phyloP scores from a whole-genome alignment of 2,113 vertebrate genomes.

The Ceyx melanurus region DNA sequence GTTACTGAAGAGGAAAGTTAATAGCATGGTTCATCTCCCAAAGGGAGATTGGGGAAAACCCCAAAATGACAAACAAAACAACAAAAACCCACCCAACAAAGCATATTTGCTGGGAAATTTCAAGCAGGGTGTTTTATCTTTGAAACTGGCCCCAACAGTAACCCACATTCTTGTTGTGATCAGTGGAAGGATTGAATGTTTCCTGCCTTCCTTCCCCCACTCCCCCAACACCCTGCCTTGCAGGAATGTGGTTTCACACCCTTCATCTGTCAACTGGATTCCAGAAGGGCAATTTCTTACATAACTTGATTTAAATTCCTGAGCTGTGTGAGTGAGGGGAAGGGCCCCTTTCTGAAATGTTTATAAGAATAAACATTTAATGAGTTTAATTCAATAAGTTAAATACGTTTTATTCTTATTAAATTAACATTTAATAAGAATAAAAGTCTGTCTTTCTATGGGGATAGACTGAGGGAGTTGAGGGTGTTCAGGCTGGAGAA shows the following conservation, averaged over 20 bases:
- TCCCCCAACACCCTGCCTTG: neutral
- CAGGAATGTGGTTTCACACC: constrained; percentile 12
- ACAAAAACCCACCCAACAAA: neutral
- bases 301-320: neutral
- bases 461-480: no score
- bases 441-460: no score
- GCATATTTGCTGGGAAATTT: neutral
- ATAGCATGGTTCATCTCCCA: neutral
- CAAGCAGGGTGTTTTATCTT: neutral
- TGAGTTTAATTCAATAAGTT: no score
- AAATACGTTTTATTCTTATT: no score
- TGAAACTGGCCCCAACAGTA: neutral
- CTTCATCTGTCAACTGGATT: neutral
- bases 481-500: no score
- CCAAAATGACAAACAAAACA: neutral
- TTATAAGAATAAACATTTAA: neutral
- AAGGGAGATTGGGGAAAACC: neutral
- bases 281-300: neutral
- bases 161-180: neutral
- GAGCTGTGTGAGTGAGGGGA: neutral
- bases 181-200: neutral
- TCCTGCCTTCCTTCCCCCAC: neutral
- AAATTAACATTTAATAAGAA: no score
- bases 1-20: constrained; percentile 21
- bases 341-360: neutral